Evolutionary conservation across 2,113 vertebrate species (phyloP).

Genomic region (Cairina moschata): DNA sequence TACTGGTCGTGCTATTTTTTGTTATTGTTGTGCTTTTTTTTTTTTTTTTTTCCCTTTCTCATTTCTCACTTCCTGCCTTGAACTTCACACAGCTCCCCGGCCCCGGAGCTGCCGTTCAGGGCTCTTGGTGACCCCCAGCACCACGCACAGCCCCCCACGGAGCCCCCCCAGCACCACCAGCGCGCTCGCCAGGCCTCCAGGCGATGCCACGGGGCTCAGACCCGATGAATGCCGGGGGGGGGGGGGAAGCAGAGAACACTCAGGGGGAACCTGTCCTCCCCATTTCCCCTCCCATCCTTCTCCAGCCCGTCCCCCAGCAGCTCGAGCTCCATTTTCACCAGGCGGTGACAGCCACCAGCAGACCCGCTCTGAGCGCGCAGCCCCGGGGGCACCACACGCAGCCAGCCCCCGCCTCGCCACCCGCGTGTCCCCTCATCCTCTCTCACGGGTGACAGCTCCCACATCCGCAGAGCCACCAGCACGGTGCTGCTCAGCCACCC

Average conservation of each 20-base stretch:
- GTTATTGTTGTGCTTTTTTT: background rate
- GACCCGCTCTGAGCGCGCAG: background rate
- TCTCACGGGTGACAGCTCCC: background rate
- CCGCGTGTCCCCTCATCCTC: rapidly evolving
- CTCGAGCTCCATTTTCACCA: constrained; percentile 26
- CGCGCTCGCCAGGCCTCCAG: rapidly evolving
- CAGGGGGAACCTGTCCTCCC: background rate
- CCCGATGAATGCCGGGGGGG: background rate
- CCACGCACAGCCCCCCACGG: rapidly evolving
- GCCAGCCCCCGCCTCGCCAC: background rate
- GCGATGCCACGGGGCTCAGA: background rate
- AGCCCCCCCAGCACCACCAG: background rate
- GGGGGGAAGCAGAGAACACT: background rate
- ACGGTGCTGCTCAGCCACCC: background rate
- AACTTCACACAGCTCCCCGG: constrained; percentile 21
- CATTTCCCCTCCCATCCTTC: constrained; percentile 21
- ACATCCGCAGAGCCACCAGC: background rate
- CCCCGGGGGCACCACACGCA: rapidly evolving
- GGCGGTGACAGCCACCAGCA: constrained; percentile 13
- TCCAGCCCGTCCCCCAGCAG: background rate
- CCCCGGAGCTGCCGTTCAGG: background rate
- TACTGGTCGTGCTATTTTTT: background rate
- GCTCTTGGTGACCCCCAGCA: background rate
- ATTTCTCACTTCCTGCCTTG: constrained; percentile 59
- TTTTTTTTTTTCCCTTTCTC: background rate